Conservation (phyloP, 2,797 vertebrate genomes). For the Helostoma temminkii region DNA sequence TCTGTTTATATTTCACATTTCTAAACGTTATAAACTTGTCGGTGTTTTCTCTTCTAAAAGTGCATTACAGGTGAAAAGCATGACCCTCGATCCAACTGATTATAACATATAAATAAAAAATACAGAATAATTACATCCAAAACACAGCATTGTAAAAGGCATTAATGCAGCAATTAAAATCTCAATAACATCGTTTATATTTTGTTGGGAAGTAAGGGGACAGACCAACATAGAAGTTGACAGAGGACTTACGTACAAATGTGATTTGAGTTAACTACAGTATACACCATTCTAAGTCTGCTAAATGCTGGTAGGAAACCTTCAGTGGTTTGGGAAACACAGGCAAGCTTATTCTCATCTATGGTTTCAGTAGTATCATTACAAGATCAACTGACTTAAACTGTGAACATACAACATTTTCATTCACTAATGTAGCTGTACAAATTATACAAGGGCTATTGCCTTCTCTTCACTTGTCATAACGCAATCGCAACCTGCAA, state of each 20-base stretch:
- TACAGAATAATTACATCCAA: conserved; percentile 87
- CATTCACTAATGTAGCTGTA: conserved; percentile 85
- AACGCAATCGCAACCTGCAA: conserved; percentile 67
- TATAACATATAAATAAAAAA: conserved; percentile 87
- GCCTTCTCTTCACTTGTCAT: conserved; percentile 71
- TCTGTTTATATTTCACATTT: conserved; percentile 64
- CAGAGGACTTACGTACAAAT: conserved; percentile 80
- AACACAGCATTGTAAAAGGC: conserved; percentile 89
- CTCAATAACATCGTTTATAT: conserved; percentile 82
- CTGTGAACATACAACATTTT: conserved; percentile 81
- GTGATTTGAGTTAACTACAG: conserved; percentile 80
- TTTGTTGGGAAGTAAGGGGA: conserved; percentile 72
- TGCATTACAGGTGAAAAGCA: conserved; percentile 78
- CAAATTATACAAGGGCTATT: conserved; percentile 83
- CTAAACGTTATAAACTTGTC: conserved; percentile 52
- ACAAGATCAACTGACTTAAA: conserved; percentile 81
- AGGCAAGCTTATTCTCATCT: conserved; percentile 84
- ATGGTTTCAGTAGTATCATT: conserved; percentile 81
- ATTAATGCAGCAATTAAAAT: conserved; percentile 88
- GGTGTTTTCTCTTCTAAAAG: conserved; percentile 69
- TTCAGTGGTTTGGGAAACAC: conserved; percentile 81
- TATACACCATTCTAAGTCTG: conserved; percentile 82
- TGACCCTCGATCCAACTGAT: conserved; percentile 84
- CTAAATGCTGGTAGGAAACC: conserved; percentile 87
- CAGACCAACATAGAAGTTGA: conserved; percentile 77